Percentiles rank a stretch among this genome's conserved stretches.
phyloP scores from a whole-genome alignment of 2,113 vertebrate genomes.

The Melanerpes aurifrons region DNA sequence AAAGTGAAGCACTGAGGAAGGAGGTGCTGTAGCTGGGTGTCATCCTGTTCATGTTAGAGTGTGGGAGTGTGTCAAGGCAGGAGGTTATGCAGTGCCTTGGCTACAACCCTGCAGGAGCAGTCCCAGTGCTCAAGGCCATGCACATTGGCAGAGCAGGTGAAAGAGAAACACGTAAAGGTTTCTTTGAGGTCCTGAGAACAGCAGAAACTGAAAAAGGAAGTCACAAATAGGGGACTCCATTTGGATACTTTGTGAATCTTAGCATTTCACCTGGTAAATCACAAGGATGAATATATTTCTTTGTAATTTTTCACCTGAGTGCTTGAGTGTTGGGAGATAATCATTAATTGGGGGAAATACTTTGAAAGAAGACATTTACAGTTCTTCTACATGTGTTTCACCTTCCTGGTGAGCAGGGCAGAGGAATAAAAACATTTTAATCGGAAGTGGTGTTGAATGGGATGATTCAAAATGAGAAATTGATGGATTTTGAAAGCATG shows the following conservation, averaged over 20 bases:
- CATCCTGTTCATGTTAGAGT: rapidly evolving
- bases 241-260: not conserved
- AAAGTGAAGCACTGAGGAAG: not conserved
- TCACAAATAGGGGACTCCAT: rapidly evolving
- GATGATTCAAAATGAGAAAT: not conserved
- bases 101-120: not conserved
- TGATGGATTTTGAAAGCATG: conserved; percentile 10
- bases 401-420: not conserved
- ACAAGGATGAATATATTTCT: not conserved
- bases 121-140: rapidly evolving
- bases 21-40: not conserved
- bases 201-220: not conserved
- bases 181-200: not conserved
- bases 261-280: not conserved
- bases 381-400: not conserved
- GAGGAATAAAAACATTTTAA: not conserved
- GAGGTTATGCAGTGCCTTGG: not conserved
- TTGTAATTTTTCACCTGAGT: not conserved
- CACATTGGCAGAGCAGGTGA: not conserved
- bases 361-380: not conserved
- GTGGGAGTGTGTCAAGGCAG: not conserved
- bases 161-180: not conserved
- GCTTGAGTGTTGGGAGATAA: not conserved
- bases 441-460: not conserved
- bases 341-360: not conserved